Base-by-base conservation (phyloP, 1,140 invertebrate genomes). In the Sycophila sp. region DNA sequence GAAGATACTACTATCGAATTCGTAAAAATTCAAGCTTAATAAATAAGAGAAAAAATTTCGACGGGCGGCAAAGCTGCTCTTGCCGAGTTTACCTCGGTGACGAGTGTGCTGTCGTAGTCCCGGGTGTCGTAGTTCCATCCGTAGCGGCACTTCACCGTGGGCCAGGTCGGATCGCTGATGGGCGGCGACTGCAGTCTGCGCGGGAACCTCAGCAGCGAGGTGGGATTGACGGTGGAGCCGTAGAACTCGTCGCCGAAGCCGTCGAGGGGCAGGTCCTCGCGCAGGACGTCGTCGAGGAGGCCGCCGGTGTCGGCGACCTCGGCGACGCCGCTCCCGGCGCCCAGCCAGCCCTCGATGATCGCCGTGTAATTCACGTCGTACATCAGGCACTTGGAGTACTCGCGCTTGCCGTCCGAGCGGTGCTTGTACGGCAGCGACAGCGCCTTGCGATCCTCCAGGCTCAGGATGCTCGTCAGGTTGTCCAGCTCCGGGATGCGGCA, bases 401-500 rank as follows among this genome's bases (percentile, higher is more conserved):
- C 75, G 19, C 78, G 73, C 42, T 78, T 79, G n/a, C 86, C 86
- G 73, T 87, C 83, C 19, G 82, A 42, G 32, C 83, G 84, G 24
- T 74, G 76, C 2, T 30, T 15, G 75, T 82, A 83, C 32, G 89
- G 90, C 73, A 91, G 78, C 3, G 87, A 89, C 13, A 90, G 78
- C 24, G 85, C 83, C 59, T 88, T 88, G 8, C 89, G 81, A 36
- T 89, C 78, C 1, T 88, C 85, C n/a, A 87, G 79, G 22, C 88
- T 88, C 49, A 87, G 68, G n/a, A 71, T 34, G 26, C 74, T 75
- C 60, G 83, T 87, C 24, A 88, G 66, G 59, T 83, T 82, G 24
- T 89, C 85, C 24, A 91, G 79, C 68, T 88, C 85, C 19, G 89
- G 88, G n/a, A 90, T 84, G 26, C 86, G 85, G 76, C 91, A 92